Evolutionary conservation across 2,797 vertebrate genomes (phyloP), one percentile per base, ranked within the genome.

Genomic region (Sphenodon punctatus): DNA sequence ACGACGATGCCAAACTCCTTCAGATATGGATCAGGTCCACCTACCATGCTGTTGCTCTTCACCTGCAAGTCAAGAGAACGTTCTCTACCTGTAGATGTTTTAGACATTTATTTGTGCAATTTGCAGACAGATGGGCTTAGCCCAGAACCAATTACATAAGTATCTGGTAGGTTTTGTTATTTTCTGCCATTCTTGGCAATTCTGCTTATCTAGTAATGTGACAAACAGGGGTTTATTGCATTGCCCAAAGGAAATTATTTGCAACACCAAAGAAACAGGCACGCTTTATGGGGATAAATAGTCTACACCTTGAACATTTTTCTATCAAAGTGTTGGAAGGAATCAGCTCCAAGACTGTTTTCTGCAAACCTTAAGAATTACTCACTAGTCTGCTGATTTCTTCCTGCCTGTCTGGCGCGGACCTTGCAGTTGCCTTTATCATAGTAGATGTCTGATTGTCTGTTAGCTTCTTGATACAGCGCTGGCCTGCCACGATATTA

Each of bases 41-140:
- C 98, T 43, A 99, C 98, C 98, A 99, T 98, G 85, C 98, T 99
- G 96, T 99, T 99, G 85, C 98, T 99, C 95, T 99, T 99, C 85
- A 99, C 98, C 98, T 99, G 88, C 66, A 77, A 84, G 71, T 59
- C 73, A 82, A 16, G 74, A 39, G 79, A 51, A 5, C 7, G n/a
- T 5, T 56, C 34, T 10, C 16, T 58, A 36, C 17, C 66, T 7
- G 9, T 1, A 58, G n/a, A n/a, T n/a, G n/a, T n/a, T n/a, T n/a
- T 22, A 27, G 27, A 55, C 30, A 13, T 74, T 74, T 79, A 74
- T 69, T 17, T 59, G 61, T 41, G 36, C 5, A 3, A 48, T 20
- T 0, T 65, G 67, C 9, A n/a, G n/a, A 19, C 25, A 64, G 27
- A 64, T 23, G 19, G 36, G 23, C 55, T 67, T 32, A 38, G 66